Conservation (phyloP, 2,888 invertebrate genomes). For the Drosophila multiciliata region DNA sequence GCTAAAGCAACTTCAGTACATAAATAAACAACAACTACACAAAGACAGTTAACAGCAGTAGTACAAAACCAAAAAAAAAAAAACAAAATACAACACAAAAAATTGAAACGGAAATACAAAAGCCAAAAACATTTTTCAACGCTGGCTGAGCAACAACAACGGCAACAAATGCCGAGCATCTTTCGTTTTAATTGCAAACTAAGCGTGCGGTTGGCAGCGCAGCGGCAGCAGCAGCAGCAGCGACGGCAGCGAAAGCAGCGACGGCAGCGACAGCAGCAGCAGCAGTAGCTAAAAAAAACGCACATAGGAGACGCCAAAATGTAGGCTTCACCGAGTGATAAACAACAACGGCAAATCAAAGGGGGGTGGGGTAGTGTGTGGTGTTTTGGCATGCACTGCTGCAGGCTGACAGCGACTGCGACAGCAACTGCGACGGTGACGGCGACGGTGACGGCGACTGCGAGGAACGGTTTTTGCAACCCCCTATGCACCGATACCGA, state of each 20-base stretch:
- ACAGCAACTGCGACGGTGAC: constrained; percentile 14
- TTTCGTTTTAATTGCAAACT: constrained; percentile 82
- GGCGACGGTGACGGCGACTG: constrained; percentile 23
- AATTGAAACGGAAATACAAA: constrained; percentile 33
- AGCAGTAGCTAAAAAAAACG: constrained; percentile 36
- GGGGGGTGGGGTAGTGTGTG: not conserved
- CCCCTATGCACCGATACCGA: constrained; percentile 70
- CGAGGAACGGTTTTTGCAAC: constrained; percentile 55
- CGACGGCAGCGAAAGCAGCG: constrained; percentile 1
- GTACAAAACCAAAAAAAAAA: constrained; percentile 17
- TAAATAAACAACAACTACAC: constrained; percentile 63
- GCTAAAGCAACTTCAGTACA: constrained; percentile 54
- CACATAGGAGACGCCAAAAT: constrained; percentile 69
- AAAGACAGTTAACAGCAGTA: constrained; percentile 60
- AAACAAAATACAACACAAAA: constrained; percentile 10
- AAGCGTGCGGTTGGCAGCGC: constrained; percentile 78
- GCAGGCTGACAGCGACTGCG: constrained; percentile 37
- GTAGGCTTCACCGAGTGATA: constrained; percentile 78
- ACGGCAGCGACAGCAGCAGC: not conserved
- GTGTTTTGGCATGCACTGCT: constrained; percentile 18
- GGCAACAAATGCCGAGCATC: constrained; percentile 73
- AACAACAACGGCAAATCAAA: constrained; percentile 58
- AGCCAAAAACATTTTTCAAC: constrained; percentile 55
- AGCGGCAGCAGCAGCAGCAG: constrained; percentile 19
- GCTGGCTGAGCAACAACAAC: constrained; percentile 52